Base-by-base conservation (phyloP, 2,888 invertebrate genomes). In the Euspilapteryx auroguttella region DNA sequence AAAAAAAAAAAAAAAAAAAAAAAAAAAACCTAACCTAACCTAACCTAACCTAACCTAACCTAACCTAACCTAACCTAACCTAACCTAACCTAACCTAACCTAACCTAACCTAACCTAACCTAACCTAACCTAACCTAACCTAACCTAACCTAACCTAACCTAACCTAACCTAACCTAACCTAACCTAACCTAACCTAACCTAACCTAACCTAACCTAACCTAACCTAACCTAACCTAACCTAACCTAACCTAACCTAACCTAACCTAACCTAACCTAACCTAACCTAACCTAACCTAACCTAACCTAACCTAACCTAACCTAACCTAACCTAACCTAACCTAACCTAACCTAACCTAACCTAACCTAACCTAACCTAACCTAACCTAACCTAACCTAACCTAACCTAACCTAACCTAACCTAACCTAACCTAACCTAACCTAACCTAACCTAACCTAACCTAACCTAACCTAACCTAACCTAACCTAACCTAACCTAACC, bases 321-420 rank as follows among this genome's bases (percentile, higher is more conserved):
- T 37, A 34, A 29, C 29, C 28, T 22, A 28, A 28, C 28, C 28
- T 28, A 28, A 28, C 28, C 37, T 34, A 35, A 37, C 35, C 37
- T 35, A 35, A 37, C 35, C 37, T 35, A 35, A 37, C 35, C 37
- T 34, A 34, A 37, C 34, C 37, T 34, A 34, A 37, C 34, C 37
- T 34, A 34, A 37, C 34, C 37, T 34, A 34, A 37, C 34, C 37
- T 34, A 34, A 37, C 34, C 35, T 32, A 34, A 35, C 34, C 35
- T 33, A 34, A 37, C 34, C 37, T 34, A n/a, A n/a, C n/a, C n/a
- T n/a, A n/a, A n/a, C n/a, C n/a, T n/a, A n/a, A n/a, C n/a, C n/a
- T n/a, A n/a, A n/a, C n/a, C n/a, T n/a, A n/a, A n/a, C n/a, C n/a
- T n/a, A n/a, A n/a, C n/a, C n/a, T n/a, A n/a, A n/a, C n/a, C n/a